Conservation (phyloP, 2,888 invertebrate species). For the Drosophila stalkeri region DNA sequence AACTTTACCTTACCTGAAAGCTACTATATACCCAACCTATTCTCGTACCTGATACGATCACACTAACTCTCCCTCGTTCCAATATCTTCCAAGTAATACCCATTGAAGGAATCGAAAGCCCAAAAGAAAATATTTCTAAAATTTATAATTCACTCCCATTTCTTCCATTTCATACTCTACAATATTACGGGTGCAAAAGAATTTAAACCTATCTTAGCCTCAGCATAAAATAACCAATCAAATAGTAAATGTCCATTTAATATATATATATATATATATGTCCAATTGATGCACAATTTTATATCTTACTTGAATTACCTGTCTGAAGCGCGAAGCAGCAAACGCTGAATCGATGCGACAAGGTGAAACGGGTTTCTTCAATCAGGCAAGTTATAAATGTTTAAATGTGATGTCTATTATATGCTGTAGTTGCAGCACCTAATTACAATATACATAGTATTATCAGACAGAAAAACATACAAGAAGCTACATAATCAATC, state of each 20-base stretch:
- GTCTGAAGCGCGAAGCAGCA: background rate
- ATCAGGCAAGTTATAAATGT: background rate
- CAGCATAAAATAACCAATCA: slow-evolving; percentile 33
- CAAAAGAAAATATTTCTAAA: background rate
- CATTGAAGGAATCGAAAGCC: background rate
- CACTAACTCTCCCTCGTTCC: slow-evolving; percentile 12
- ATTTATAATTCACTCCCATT: background rate
- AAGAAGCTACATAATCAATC: too few species aligned
- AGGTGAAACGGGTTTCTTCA: background rate
- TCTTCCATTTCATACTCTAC: slow-evolving; percentile 10
- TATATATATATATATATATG: background rate
- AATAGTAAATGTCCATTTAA: slow-evolving; percentile 47
- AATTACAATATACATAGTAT: background rate
- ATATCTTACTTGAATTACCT: slow-evolving; percentile 1
- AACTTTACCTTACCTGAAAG: slow-evolving; percentile 49
- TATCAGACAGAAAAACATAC: background rate
- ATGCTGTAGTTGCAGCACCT: background rate
- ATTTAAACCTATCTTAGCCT: slow-evolving; percentile 60
- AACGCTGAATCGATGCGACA: too few species aligned
- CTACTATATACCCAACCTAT: slow-evolving; percentile 74
- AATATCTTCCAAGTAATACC: background rate
- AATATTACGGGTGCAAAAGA: slow-evolving; percentile 70
- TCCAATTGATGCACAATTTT: slow-evolving; percentile 1
- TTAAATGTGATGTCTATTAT: background rate
- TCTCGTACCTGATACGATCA: slow-evolving; percentile 75